phyloP scores from a whole-genome alignment of 2,113 vertebrate genomes.

The Thalassoma bifasciatum region DNA sequence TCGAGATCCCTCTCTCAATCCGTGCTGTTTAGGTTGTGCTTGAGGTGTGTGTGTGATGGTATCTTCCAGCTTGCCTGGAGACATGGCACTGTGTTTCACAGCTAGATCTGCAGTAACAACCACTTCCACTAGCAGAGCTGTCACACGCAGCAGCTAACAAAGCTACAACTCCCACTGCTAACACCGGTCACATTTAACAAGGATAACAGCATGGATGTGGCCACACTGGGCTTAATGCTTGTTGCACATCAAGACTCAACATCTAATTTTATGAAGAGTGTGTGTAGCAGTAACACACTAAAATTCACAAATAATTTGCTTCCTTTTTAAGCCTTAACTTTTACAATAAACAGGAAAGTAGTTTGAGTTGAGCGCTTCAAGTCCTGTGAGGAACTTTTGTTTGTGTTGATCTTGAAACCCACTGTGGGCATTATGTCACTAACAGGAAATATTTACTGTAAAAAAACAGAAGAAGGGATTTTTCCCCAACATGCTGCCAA shows the following conservation, averaged over 20 bases:
- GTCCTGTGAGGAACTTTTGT: no score
- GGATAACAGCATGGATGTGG: conserved; percentile 66
- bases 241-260: conserved; percentile 48
- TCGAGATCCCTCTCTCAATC: conserved; percentile 49
- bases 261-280: conserved; percentile 40
- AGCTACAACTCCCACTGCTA: conserved; percentile 72
- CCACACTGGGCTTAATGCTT: conserved; percentile 59
- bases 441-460: no score
- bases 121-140: conserved; percentile 71
- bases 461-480: no score
- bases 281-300: not conserved
- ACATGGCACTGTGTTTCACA: conserved; percentile 76
- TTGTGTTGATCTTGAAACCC: no score
- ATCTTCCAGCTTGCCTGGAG: conserved; percentile 75
- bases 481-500: no score
- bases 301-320: no score
- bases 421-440: no score
- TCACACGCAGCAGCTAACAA: conserved; percentile 75
- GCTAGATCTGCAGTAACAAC: conserved; percentile 76
- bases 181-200: conserved; percentile 75
- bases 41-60: conserved; percentile 39
- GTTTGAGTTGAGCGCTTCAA: no score
- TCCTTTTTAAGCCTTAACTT: no score
- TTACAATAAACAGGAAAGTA: no score
- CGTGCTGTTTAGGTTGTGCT: conserved; percentile 35